Base-by-base conservation (phyloP, 2,888 invertebrate species). In the Mesoligia furuncula region DNA sequence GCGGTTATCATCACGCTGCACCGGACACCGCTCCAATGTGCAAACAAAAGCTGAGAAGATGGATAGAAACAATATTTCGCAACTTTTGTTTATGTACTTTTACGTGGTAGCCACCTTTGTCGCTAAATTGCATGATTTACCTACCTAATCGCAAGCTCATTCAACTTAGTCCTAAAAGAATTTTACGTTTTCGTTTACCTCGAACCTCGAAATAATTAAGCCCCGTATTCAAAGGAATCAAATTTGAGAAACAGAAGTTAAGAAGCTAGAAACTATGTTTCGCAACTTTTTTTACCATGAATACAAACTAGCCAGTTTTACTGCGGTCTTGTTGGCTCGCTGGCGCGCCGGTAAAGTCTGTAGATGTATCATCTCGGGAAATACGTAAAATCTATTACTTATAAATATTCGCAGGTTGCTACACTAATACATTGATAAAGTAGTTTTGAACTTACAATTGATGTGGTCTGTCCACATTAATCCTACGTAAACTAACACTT, bases 381-480 rank as follows among this genome's bases (percentile, higher is more conserved):
- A 69, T n/a, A 69, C 0, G n/a, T 27, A 27, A n/a, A 51, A 20
- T 67, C 4, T 13, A 48, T 13, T 51, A 39, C 17, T 31, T 71
- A 17, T 13, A 36, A 20, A 66, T 15, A 72, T n/a, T n/a, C 11
- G 24, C 39, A 54, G 24, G 24, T 39, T 39, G 27, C 17, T 27
- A 48, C n/a, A 48, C 27, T 24, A 11, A 24, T 17, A 24, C 5
- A 57, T 17, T 48, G n/a, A 42, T 36, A 57, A 17, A 15, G 54
- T 24, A 31, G 24, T 31, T 79, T 69, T 17, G 31, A 42, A 71
- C 77, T 77, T 70, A 77, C 77, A 77, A 36, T 13, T 77, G 0
- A 36, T 11, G 0, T 54, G 80, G 51, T 1, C 0, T 0, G 0
- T 20, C 6, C 5, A 77, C 77, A 54, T 45, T 61, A 36, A 20